Conservation (phyloP, 2,113 vertebrate species). For the Columba janthina region DNA sequence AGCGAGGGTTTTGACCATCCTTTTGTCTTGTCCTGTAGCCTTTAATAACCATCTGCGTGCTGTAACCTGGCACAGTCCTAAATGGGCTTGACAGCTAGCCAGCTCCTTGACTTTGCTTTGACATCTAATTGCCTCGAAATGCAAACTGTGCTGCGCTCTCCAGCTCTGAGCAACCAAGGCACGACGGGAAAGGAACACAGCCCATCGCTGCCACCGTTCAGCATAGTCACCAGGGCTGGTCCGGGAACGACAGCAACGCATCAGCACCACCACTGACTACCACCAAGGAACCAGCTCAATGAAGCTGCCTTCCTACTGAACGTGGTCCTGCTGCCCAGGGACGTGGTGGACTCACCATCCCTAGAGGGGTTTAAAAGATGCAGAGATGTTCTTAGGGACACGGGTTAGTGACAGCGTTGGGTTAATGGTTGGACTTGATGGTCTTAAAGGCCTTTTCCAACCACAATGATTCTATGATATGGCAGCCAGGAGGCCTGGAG, state of each 20-base stretch:
- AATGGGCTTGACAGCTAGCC: not conserved
- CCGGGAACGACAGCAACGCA: not conserved
- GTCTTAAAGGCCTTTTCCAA: too few relatives aligned
- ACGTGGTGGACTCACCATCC: too few relatives aligned
- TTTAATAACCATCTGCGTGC: not conserved
- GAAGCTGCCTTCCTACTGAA: not conserved
- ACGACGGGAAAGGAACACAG: not conserved
- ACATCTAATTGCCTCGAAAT: constrained; percentile 25
- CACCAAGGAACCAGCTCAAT: not conserved
- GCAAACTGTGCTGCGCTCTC: not conserved
- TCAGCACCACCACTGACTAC: not conserved
- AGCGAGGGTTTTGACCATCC: not conserved
- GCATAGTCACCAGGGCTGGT: not conserved
- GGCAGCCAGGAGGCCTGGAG: not conserved
- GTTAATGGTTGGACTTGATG: too few relatives aligned
- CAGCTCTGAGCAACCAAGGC: not conserved
- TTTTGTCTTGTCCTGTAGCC: not conserved
- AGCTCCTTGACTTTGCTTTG: constrained; percentile 33
- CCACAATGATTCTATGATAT: too few relatives aligned
- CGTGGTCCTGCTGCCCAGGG: not conserved
- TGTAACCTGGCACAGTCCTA: not conserved
- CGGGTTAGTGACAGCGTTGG: too few relatives aligned
- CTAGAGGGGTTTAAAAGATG: too few relatives aligned
- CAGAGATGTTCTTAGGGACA: too few relatives aligned
- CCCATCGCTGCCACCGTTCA: accelerated